Evolutionary conservation across 2,888 invertebrate genomes (phyloP), one percentile per base, ranked within the genome.

Genomic region (Macrosoma leucophasiata): DNA sequence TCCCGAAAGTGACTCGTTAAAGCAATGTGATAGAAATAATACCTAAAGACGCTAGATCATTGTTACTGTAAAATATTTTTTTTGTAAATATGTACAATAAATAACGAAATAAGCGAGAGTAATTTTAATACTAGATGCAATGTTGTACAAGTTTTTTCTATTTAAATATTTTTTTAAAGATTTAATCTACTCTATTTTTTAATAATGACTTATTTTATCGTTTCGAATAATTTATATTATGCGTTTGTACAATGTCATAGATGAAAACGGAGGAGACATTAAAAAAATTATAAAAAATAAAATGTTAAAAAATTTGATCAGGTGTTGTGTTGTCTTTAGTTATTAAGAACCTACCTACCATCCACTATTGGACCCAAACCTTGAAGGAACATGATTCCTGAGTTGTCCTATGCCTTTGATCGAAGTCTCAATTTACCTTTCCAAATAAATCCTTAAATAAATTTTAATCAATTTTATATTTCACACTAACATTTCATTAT

Each of bases 41-140:
- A 81, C 79, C 79, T 81, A 76, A 75, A 79, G 78, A 81, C 67
- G 81, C 79, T 81, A 81, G 76, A 78, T 78, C 81, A 79, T 82
- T 82, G 81, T 82, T 79, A 79, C 73, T 84, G 81, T 81, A 76
- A 75, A 73, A 71, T 78, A 77, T 76, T 68, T 69, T 74, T 65
- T 62, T 48, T 81, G 82, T 84, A 82, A 79, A 82, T 82, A 84
- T 84, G 82, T 82, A 84, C 78, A 73, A 79, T 81, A 79, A 60
- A 65, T 72, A 75, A 77, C 66, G 62, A 52, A 68, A 59, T 77
- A 78, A 77, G 71, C 74, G 52, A 79, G 58, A 66, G 64, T 71
- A 75, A 73, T 69, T 70, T 63, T 76, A 77, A 77, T 75, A 72
- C 70, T 81, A 82, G 76, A 78, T 71, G 72, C 79, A 84, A 81